These are phyloP conservation scores for Buathra laborator DNA, from an alignment of 2,888 invertebrate genomes.

Conservation along the genomic window DNA sequence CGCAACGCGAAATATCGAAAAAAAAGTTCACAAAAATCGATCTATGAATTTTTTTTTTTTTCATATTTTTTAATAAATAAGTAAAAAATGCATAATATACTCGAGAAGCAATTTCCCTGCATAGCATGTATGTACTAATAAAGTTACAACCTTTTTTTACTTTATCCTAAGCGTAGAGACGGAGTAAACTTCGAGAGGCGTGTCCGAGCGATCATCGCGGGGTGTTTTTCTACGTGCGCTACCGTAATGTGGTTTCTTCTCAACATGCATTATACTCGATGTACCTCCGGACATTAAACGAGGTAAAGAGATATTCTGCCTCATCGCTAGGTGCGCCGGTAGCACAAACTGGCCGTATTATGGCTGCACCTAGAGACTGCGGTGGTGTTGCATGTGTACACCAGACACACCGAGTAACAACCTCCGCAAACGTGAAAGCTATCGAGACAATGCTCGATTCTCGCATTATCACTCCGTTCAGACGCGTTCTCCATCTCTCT, in stretches of 20 bases:
- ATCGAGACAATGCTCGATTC: constrained; percentile 60
- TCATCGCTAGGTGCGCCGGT: constrained; percentile 28
- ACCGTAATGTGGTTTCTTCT: background rate
- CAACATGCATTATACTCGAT: background rate
- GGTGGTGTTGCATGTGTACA: constrained; percentile 11
- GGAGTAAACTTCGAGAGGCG: background rate
- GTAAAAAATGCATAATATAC: too few species aligned
- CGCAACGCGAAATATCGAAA: too few species aligned
- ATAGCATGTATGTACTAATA: background rate
- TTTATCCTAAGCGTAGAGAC: background rate
- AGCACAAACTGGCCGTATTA: constrained; percentile 57
- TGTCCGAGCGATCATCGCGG: background rate
- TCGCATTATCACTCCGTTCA: constrained; percentile 37
- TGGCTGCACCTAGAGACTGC: constrained; percentile 24
- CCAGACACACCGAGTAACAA: background rate
- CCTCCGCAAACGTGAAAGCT: constrained; percentile 51
- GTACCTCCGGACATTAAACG: constrained; percentile 41
- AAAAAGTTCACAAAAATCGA: too few species aligned
- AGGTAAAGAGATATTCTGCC: constrained; percentile 4
- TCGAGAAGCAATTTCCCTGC: background rate
- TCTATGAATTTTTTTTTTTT: background rate
- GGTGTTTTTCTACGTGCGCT: background rate
- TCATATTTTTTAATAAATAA: too few species aligned
- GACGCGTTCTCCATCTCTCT: background rate
- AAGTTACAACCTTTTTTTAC: background rate